Evolutionary conservation across 2,797 vertebrate genomes (phyloP).

Genomic region (Balearica regulorum): DNA sequence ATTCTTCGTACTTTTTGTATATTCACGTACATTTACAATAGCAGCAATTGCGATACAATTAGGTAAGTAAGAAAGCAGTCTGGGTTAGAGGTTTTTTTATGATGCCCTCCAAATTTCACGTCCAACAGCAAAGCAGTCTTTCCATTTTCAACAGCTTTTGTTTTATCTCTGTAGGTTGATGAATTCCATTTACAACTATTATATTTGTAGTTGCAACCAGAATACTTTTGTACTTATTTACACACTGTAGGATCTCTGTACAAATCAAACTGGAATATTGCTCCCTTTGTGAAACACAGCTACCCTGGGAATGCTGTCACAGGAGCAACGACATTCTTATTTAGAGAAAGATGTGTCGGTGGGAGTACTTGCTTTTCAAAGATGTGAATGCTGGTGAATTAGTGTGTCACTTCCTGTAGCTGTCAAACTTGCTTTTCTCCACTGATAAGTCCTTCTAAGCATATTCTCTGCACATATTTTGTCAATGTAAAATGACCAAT

Average conservation of each 20-base stretch:
- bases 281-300: background rate
- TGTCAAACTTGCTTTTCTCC: background rate
- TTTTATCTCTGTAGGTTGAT: background rate
- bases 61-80: background rate
- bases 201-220: background rate
- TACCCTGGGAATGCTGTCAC: background rate
- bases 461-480: background rate
- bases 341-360: background rate
- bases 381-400: background rate
- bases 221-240: background rate
- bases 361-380: background rate
- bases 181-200: background rate
- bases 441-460: background rate
- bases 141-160: background rate
- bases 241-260: background rate
- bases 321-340: background rate
- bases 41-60: slow-evolving; percentile 44
- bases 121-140: background rate
- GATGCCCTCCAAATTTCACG: background rate
- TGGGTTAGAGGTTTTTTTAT: background rate
- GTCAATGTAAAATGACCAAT: background rate
- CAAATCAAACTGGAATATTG: background rate
- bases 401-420: background rate
- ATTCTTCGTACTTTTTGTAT: slow-evolving; percentile 43
- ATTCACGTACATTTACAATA: slow-evolving; percentile 60